phyloP scores from a whole-genome alignment of 2,113 vertebrate species.

The Cavia aperea region DNA sequence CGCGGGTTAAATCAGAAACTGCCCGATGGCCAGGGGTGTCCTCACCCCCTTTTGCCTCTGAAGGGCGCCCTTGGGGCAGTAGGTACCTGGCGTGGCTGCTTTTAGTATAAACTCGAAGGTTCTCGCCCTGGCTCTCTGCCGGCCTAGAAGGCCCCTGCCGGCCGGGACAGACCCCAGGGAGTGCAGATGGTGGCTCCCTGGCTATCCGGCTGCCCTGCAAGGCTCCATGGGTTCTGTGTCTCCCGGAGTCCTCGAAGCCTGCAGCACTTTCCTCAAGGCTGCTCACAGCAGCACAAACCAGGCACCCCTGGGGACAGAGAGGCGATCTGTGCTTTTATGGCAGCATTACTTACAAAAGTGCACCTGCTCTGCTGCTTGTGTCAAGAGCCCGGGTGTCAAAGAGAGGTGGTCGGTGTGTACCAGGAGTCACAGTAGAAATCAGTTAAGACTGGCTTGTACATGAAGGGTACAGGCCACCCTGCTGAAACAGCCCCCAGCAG shows the following conservation, averaged over 20 bases:
- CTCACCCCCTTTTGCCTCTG: not conserved
- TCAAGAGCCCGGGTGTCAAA: not conserved
- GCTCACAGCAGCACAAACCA: not conserved
- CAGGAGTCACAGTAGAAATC: not conserved
- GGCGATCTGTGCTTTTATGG: not conserved
- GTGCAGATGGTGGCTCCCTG: too few relatives aligned
- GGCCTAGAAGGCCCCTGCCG: not conserved
- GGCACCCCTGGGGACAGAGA: not conserved
- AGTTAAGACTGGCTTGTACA: not conserved
- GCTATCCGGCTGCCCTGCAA: not conserved
- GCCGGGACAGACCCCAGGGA: too few relatives aligned
- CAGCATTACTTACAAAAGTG: not conserved
- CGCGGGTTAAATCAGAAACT: not conserved
- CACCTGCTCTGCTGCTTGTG: not conserved
- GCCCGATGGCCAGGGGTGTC: not conserved
- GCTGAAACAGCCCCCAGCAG: constrained; percentile 36
- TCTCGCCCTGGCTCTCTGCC: too few relatives aligned
- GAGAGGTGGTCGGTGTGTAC: too few relatives aligned
- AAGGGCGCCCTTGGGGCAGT: not conserved
- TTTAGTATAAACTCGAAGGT: not conserved
- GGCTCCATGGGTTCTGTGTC: not conserved
- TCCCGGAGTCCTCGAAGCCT: not conserved
- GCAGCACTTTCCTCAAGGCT: not conserved
- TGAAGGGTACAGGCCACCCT: not conserved
- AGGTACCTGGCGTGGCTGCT: not conserved